A percentile compares a stretch with the other conserved stretches of the same genome.
These are phyloP conservation scores for Ochotona princeps DNA, from an alignment of 2,113 vertebrate genomes.

Conservation along the genomic window DNA sequence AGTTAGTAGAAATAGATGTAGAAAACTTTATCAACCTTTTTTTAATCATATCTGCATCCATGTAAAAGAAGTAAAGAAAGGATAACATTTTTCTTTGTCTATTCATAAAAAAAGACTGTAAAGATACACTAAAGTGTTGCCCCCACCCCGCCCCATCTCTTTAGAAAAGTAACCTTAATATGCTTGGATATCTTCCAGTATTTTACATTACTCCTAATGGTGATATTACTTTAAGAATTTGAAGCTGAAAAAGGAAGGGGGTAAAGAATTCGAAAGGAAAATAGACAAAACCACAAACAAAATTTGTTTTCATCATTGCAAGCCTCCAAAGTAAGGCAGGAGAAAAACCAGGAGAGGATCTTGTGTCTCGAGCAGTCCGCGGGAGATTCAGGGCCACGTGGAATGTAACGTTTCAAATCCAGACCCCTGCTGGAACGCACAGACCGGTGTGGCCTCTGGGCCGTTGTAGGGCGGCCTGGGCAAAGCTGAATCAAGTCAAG, in stretches of 20 bases:
- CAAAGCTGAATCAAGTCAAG: neutral
- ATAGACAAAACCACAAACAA: too few relatives aligned
- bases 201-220: neutral
- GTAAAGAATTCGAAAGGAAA: neutral
- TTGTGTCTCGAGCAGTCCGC: too few relatives aligned
- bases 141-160: neutral
- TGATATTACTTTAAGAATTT: neutral
- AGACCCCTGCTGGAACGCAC: neutral
- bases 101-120: neutral
- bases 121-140: neutral
- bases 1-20: too few relatives aligned
- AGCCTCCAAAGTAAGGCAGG: too few relatives aligned
- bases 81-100: neutral
- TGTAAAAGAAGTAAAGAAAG: neutral
- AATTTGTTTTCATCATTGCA: too few relatives aligned
- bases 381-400: too few relatives aligned
- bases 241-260: neutral
- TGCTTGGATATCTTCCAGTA: neutral
- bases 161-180: neutral
- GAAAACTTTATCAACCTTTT: neutral
- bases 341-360: too few relatives aligned
- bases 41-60: neutral
- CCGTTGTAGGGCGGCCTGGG: neutral
- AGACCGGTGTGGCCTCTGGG: neutral
- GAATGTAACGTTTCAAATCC: rapidly evolving